Evolutionary conservation across 2,113 vertebrate genomes (phyloP).

Genomic region (Campylorhamphus procurvoides): DNA sequence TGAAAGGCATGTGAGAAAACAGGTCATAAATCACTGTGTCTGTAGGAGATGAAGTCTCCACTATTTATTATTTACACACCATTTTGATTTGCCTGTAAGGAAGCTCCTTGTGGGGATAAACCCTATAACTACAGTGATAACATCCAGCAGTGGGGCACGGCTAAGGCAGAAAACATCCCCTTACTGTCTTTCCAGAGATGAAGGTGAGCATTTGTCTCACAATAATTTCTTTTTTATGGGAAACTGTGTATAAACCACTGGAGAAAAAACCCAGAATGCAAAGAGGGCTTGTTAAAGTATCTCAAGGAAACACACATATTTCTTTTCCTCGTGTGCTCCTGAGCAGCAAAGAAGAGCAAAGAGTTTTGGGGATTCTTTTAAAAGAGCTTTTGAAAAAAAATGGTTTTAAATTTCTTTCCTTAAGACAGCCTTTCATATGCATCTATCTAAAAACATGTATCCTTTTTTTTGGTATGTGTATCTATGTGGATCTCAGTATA

Average conservation of each 20-base stretch:
- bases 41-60: slow-evolving; percentile 21
- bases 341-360: not conserved
- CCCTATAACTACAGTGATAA: not conserved
- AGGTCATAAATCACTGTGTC: slow-evolving; percentile 55
- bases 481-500: not conserved
- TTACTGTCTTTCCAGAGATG: not conserved
- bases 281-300: not conserved
- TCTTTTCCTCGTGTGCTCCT: not conserved
- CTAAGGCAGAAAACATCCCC: not conserved
- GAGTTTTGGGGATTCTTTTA: not conserved
- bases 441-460: not conserved
- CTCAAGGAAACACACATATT: not conserved
- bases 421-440: not conserved
- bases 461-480: not conserved
- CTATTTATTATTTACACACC: not conserved
- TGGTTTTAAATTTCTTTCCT: not conserved
- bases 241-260: not conserved
- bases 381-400: not conserved
- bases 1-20: slow-evolving; percentile 40
- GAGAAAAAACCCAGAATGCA: not conserved
- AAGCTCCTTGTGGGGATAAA: not conserved
- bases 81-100: not conserved
- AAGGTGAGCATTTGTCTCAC: not conserved
- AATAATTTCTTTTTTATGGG: not conserved
- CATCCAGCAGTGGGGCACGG: not conserved